Conservation (phyloP, 2,888 invertebrate genomes). For the Serripes groenlandicus region DNA sequence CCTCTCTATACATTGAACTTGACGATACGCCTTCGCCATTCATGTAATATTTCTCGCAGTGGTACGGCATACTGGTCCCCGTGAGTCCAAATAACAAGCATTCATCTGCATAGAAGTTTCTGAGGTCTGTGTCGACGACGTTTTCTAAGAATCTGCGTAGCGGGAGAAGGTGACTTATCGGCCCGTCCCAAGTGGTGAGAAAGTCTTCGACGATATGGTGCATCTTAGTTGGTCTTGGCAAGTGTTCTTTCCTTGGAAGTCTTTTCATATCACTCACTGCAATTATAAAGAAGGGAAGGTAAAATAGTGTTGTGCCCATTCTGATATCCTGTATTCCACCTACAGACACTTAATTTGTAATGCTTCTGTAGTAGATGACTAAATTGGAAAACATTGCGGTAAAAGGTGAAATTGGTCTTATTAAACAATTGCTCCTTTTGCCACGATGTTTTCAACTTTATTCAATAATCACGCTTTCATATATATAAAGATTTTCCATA, state of each 20-base stretch:
- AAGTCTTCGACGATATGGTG: slow-evolving; percentile 87
- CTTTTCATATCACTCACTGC: slow-evolving; percentile 77
- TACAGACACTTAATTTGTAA: too few relatives aligned
- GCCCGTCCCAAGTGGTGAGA: slow-evolving; percentile 86
- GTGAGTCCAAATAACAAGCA: slow-evolving; percentile 84
- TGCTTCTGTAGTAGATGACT: too few relatives aligned
- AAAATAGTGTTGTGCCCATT: too few relatives aligned
- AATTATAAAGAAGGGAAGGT: slow-evolving; percentile 51
- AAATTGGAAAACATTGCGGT: neutral
- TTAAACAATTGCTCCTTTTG: neutral
- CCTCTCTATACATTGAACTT: slow-evolving; percentile 1
- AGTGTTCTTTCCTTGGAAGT: slow-evolving; percentile 64
- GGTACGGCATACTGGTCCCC: slow-evolving; percentile 72
- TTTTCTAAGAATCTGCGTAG: slow-evolving; percentile 83
- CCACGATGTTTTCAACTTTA: neutral
- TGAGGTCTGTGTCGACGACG: slow-evolving; percentile 79
- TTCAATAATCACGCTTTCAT: too few relatives aligned
- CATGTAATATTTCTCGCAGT: slow-evolving; percentile 77
- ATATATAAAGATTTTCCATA: too few relatives aligned
- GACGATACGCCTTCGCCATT: slow-evolving; percentile 75
- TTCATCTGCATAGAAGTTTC: slow-evolving; percentile 81
- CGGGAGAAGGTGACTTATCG: slow-evolving; percentile 85
- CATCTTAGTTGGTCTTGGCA: slow-evolving; percentile 84
- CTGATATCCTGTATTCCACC: too few relatives aligned
- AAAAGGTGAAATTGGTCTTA: neutral